A percentile compares a stretch with the other conserved stretches of the same genome.
phyloP scores from a whole-genome alignment of 1,140 invertebrate genomes.

The Apocrypta bakeri region DNA sequence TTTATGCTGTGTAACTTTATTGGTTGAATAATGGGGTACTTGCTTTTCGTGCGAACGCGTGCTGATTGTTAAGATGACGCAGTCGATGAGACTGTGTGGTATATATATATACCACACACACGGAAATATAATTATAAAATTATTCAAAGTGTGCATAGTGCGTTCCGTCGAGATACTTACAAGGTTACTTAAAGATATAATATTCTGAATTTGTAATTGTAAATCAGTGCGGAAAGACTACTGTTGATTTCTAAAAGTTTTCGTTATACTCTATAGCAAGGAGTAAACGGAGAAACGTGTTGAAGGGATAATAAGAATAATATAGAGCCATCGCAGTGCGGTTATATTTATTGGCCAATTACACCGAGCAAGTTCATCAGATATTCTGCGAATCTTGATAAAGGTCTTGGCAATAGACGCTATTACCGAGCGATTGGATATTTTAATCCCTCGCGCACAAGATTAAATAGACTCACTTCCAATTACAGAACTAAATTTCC shows the following conservation, averaged over 20 bases:
- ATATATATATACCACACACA: neutral
- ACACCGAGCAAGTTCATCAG: conserved; percentile 24
- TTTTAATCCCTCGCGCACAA: conserved; percentile 10
- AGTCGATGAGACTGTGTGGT: too few species aligned
- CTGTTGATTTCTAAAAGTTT: neutral
- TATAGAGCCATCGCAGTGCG: neutral
- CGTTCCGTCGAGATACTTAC: too few species aligned
- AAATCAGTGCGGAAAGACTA: neutral
- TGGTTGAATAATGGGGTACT: too few species aligned
- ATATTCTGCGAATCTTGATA: conserved; percentile 25
- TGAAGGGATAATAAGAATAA: neutral
- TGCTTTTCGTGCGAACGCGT: too few species aligned
- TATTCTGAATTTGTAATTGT: neutral
- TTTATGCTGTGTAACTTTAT: neutral
- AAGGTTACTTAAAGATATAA: too few species aligned
- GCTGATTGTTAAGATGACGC: too few species aligned
- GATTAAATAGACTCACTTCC: conserved; percentile 25
- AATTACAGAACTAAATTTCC: conserved; percentile 21
- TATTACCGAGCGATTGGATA: conserved; percentile 27
- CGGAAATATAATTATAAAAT: neutral
- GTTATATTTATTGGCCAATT: conserved; percentile 32
- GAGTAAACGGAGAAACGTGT: too few species aligned
- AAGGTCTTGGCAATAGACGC: conserved; percentile 16
- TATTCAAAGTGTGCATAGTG: neutral
- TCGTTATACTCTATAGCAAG: too few species aligned